Conservation (phyloP, 2,797 vertebrate species). For the Hypotaenidia okinawae region DNA sequence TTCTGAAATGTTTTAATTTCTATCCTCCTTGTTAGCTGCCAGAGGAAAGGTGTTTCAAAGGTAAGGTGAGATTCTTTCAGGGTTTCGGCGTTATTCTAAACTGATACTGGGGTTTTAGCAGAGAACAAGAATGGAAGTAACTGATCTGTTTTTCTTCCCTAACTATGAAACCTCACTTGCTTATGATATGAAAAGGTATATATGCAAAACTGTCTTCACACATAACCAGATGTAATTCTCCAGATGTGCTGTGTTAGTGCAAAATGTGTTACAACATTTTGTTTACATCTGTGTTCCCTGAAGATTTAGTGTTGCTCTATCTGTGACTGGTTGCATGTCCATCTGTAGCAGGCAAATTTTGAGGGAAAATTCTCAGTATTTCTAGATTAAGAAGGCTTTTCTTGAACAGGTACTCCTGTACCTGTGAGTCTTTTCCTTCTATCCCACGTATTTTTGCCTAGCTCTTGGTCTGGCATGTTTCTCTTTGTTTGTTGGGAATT, state of each 20-base stretch:
- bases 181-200: rapidly evolving
- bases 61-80: not conserved
- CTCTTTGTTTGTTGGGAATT: not conserved
- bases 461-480: not conserved
- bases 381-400: not conserved
- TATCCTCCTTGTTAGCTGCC: not conserved
- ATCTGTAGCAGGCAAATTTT: not conserved
- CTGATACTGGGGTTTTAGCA: not conserved
- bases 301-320: not conserved
- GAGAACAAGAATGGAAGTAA: not conserved
- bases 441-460: not conserved
- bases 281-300: not conserved
- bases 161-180: not conserved
- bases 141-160: not conserved
- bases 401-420: not conserved
- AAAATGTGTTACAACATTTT: not conserved
- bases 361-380: not conserved
- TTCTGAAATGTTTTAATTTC: not conserved
- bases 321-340: not conserved
- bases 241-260: not conserved
- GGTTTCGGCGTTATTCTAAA: not conserved
- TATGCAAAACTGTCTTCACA: not conserved
- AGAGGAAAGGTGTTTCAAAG: not conserved
- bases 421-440: not conserved
- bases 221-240: not conserved